A percentile compares a stretch with the other conserved stretches of the same genome.
phyloP scores from a whole-genome alignment of 2,113 vertebrate genomes.

The Hepsetus odoe region DNA sequence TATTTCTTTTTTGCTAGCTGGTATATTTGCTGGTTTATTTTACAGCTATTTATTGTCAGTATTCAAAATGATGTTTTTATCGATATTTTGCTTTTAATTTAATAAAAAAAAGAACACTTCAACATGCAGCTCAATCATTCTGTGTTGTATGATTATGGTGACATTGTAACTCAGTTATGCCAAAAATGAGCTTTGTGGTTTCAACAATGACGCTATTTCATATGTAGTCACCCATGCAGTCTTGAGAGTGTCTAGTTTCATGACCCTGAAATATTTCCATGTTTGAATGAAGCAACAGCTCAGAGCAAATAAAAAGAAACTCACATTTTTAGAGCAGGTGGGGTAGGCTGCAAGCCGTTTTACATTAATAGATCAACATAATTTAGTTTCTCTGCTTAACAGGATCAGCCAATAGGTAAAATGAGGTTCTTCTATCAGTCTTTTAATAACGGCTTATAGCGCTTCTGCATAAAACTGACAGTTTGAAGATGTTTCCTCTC shows the following conservation, averaged over 20 bases:
- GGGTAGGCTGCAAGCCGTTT: too few relatives aligned
- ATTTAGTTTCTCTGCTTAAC: too few relatives aligned
- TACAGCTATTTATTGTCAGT: background rate
- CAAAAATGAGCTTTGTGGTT: background rate
- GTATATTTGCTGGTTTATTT: background rate
- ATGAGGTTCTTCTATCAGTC: too few relatives aligned
- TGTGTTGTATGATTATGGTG: background rate
- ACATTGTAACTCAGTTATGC: background rate
- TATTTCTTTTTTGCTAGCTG: background rate
- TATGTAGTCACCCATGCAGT: background rate
- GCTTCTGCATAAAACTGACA: too few relatives aligned
- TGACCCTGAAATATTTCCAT: background rate
- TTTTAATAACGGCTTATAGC: too few relatives aligned
- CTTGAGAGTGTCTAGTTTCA: background rate
- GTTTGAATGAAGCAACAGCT: background rate
- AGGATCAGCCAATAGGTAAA: too few relatives aligned
- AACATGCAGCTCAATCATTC: background rate
- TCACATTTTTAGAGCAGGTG: too few relatives aligned
- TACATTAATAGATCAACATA: too few relatives aligned
- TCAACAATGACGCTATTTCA: too few relatives aligned
- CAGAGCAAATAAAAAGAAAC: background rate
- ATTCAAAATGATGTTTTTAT: background rate
- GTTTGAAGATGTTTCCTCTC: too few relatives aligned
- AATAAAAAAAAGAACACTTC: slow-evolving; percentile 13
- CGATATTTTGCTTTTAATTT: slow-evolving; percentile 10